Evolutionary conservation across 1,140 invertebrate species (phyloP).

Genomic region (Ridgeia piscesae): DNA sequence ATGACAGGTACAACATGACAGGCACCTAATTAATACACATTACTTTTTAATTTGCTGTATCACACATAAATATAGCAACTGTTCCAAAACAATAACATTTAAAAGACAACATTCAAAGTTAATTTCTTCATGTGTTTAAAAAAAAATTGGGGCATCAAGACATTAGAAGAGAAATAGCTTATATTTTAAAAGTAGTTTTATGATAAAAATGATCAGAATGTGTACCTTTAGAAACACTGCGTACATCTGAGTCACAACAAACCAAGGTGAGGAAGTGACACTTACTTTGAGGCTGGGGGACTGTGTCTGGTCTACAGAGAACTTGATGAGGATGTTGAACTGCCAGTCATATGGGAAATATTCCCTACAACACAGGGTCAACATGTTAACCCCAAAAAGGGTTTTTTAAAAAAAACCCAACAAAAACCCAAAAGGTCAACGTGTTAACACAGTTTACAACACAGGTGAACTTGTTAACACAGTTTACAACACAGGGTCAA

Average conservation of each 20-base stretch:
- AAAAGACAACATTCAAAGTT: not conserved
- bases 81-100: not conserved
- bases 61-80: not conserved
- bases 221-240: not conserved
- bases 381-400: no score
- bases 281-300: slow-evolving; percentile 86
- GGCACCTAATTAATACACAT: not conserved
- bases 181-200: not conserved
- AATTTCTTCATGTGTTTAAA: not conserved
- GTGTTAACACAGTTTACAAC: no score
- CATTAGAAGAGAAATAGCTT: not conserved
- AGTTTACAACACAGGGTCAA: no score
- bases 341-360: slow-evolving; percentile 69
- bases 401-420: no score
- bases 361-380: slow-evolving; percentile 58
- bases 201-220: not conserved
- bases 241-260: not conserved
- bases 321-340: slow-evolving; percentile 69
- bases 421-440: no score
- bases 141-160: not conserved
- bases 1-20: not conserved
- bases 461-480: no score
- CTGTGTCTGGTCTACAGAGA: slow-evolving; percentile 85
- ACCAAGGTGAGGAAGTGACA: slow-evolving; percentile 34
- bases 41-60: not conserved